Evolutionary conservation across 92 coral and sea anemone genomes (phyloP).

Genomic region (Virgularia gustaviana): DNA sequence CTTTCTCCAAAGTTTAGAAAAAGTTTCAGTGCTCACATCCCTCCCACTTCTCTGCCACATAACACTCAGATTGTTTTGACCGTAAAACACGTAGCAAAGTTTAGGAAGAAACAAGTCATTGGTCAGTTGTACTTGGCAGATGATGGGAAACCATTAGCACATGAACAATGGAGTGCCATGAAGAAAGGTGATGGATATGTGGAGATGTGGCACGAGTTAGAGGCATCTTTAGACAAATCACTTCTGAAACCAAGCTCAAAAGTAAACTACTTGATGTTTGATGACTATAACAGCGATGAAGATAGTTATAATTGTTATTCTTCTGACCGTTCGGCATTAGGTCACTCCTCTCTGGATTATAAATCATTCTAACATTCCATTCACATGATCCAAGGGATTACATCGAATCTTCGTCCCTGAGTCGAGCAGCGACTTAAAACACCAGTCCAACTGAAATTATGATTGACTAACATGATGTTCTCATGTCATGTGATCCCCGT

Average conservation of each 20-base stretch:
- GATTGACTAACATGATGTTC: too few relatives aligned
- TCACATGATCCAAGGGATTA: too few relatives aligned
- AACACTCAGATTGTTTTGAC: constrained; percentile 37
- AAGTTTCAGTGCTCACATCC: constrained; percentile 11
- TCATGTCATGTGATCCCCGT: too few relatives aligned
- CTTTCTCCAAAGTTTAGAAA: constrained; percentile 26
- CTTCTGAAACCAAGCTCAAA: constrained; percentile 4
- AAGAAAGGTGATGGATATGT: constrained; percentile 7
- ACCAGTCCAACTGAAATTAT: too few relatives aligned
- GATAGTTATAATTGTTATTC: constrained; percentile 9
- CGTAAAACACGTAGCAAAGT: constrained; percentile 34
- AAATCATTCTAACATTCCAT: not conserved
- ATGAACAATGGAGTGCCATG: constrained; percentile 26
- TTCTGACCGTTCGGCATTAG: constrained; percentile 13
- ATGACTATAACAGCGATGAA: constrained; percentile 22
- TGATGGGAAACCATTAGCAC: constrained; percentile 2
- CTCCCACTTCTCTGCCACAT: not conserved
- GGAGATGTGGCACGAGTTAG: constrained; percentile 36
- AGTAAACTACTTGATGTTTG: constrained; percentile 28
- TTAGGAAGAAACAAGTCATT: constrained; percentile 27
- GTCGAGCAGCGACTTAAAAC: too few relatives aligned
- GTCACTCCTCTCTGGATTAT: not conserved
- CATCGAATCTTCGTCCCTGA: too few relatives aligned
- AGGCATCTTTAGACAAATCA: constrained; percentile 16
- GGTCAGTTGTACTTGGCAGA: constrained; percentile 10